phyloP scores from a whole-genome alignment of 2,113 vertebrate genomes.

The Bujurquina vittata region DNA sequence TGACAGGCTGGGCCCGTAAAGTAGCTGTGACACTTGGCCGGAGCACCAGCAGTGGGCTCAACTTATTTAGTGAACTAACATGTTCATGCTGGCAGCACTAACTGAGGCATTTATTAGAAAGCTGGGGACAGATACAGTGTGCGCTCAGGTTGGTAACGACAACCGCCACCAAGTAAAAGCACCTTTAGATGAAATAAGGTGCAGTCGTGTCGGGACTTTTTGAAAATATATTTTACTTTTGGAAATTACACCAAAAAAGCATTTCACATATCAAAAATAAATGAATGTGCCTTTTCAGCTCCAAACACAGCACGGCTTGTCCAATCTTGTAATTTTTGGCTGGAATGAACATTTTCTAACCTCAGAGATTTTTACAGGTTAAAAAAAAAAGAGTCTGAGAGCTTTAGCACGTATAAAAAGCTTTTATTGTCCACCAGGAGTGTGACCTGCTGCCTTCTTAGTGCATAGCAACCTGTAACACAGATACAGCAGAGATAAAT shows the following conservation, averaged over 20 bases:
- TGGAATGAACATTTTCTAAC: not conserved
- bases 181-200: conserved; percentile 11
- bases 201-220: not conserved
- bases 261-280: not conserved
- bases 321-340: not conserved
- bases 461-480: conserved; percentile 42
- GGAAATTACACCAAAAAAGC: not conserved
- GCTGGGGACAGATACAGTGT: conserved; percentile 53
- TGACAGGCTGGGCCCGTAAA: conserved; percentile 50
- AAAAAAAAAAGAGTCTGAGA: not conserved
- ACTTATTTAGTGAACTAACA: conserved; percentile 76
- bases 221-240: not conserved
- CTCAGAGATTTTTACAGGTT: not conserved
- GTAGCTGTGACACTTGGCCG: conserved; percentile 74
- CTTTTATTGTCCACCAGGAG: conserved; percentile 26
- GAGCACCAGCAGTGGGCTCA: conserved; percentile 50
- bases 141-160: conserved; percentile 55
- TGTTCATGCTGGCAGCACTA: conserved; percentile 71
- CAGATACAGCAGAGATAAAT: not conserved
- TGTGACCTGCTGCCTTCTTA: not conserved
- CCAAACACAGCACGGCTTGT: not conserved
- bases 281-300: not conserved
- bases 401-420: not conserved
- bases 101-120: conserved; percentile 73
- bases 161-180: conserved; percentile 55